A percentile compares a stretch with the other conserved stretches of the same genome.
Conservation (phyloP, 1,140 invertebrate genomes). For the Drosophila triauraria region DNA sequence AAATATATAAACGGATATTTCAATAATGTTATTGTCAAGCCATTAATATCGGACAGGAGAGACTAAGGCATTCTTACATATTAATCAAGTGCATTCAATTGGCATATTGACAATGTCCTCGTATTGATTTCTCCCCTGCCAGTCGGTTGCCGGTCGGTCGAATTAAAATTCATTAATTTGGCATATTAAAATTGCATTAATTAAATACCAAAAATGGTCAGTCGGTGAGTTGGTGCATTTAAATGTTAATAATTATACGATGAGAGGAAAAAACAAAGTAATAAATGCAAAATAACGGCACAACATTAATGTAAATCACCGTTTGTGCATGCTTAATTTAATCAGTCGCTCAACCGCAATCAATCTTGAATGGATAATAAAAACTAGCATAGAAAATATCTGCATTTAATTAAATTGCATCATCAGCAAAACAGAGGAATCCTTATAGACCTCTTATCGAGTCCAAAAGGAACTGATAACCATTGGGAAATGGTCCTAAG, state of each 20-base stretch:
- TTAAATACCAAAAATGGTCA: conserved; percentile 61
- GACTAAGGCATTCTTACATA: conserved; percentile 44
- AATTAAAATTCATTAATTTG: conserved; percentile 71
- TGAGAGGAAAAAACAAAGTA: conserved; percentile 24
- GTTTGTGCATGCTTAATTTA: conserved; percentile 30
- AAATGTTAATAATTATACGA: conserved; percentile 66
- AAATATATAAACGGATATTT: conserved; percentile 25
- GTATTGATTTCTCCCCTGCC: conserved; percentile 13
- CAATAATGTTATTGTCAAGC: conserved; percentile 29
- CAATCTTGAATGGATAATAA: conserved; percentile 36
- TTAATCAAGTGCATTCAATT: conserved; percentile 70
- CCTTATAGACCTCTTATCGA: neutral
- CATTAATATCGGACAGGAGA: conserved; percentile 31
- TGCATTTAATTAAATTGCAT: neutral
- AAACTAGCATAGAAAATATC: neutral
- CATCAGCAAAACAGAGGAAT: neutral
- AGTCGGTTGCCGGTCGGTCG: conserved; percentile 18
- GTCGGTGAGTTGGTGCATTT: conserved; percentile 51
- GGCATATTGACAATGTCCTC: conserved; percentile 70
- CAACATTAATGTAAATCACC: conserved; percentile 27
- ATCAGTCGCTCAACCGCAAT: conserved; percentile 49
- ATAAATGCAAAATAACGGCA: conserved; percentile 21
- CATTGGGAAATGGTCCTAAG: conserved; percentile 13
- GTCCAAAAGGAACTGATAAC: neutral
- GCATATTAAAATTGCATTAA: conserved; percentile 68